Conservation (phyloP, 2,797 vertebrate genomes). For the Columba guinea region DNA sequence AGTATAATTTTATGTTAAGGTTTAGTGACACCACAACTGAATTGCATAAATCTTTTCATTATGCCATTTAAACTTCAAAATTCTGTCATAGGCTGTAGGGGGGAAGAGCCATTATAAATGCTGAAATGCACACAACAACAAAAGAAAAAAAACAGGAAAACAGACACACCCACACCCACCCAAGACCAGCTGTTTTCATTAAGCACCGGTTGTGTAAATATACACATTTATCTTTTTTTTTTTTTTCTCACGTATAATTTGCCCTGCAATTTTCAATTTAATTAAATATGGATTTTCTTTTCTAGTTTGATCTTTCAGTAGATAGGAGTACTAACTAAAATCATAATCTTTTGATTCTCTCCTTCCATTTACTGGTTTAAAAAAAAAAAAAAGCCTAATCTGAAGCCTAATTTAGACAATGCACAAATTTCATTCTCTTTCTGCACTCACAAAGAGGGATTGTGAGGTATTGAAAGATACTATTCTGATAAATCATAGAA, state of each 20-base stretch:
- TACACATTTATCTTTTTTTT: slow-evolving; percentile 9
- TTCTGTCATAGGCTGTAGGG: slow-evolving; percentile 32
- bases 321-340: slow-evolving; percentile 18
- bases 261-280: slow-evolving; percentile 42
- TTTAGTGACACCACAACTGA: slow-evolving; percentile 67
- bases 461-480: background rate
- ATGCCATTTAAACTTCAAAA: slow-evolving; percentile 64
- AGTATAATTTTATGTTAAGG: slow-evolving; percentile 75
- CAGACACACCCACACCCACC: background rate
- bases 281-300: slow-evolving; percentile 69
- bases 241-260: slow-evolving; percentile 28
- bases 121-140: background rate
- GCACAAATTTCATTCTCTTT: slow-evolving; percentile 11
- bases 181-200: slow-evolving; percentile 59
- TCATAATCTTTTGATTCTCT: slow-evolving; percentile 50
- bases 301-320: slow-evolving; percentile 29
- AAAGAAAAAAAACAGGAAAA: background rate
- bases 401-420: slow-evolving; percentile 38
- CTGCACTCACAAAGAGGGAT: background rate
- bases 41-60: slow-evolving; percentile 72
- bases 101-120: background rate
- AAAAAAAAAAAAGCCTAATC: background rate
- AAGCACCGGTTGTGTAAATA: slow-evolving; percentile 43
- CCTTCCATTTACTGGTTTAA: slow-evolving; percentile 44
- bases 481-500: background rate